phyloP scores from a whole-genome alignment of 2,113 vertebrate genomes.

The Perccottus glenii region DNA sequence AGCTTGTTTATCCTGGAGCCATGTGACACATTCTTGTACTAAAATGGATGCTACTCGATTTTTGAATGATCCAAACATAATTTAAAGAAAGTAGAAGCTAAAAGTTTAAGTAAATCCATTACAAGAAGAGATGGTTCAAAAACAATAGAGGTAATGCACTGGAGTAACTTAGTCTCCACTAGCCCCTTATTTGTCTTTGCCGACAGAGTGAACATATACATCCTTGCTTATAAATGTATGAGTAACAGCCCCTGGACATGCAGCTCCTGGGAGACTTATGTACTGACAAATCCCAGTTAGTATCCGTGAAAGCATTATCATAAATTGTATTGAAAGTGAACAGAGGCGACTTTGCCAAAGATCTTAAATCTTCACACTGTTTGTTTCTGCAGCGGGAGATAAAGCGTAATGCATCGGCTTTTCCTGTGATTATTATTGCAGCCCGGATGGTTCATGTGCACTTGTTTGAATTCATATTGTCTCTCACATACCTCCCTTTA shows the following conservation, averaged over 20 bases:
- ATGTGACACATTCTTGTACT: too few species aligned
- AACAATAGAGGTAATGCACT: too few species aligned
- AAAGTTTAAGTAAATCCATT: too few species aligned
- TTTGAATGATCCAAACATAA: too few species aligned
- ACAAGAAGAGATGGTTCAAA: too few species aligned
- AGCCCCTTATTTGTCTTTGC: neutral
- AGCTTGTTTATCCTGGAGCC: too few species aligned
- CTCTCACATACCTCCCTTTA: neutral
- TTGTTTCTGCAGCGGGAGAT: constrained; percentile 41
- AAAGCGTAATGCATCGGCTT: constrained; percentile 19
- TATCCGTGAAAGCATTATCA: constrained; percentile 36
- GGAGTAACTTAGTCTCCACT: neutral
- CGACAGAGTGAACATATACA: neutral
- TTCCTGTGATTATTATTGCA: neutral
- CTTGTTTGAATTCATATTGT: neutral
- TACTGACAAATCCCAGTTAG: constrained; percentile 13
- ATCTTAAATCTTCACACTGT: constrained; percentile 36
- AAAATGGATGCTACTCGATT: too few species aligned
- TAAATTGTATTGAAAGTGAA: constrained; percentile 34
- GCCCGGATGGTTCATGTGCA: neutral
- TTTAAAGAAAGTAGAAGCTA: too few species aligned
- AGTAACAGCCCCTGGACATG: constrained; percentile 14
- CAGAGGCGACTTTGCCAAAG: constrained; percentile 16
- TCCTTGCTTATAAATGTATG: constrained; percentile 4
- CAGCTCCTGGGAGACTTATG: constrained; percentile 20